These are phyloP conservation scores for Cichladusa arquata DNA, from an alignment of 2,113 vertebrate species.

Conservation along the genomic window DNA sequence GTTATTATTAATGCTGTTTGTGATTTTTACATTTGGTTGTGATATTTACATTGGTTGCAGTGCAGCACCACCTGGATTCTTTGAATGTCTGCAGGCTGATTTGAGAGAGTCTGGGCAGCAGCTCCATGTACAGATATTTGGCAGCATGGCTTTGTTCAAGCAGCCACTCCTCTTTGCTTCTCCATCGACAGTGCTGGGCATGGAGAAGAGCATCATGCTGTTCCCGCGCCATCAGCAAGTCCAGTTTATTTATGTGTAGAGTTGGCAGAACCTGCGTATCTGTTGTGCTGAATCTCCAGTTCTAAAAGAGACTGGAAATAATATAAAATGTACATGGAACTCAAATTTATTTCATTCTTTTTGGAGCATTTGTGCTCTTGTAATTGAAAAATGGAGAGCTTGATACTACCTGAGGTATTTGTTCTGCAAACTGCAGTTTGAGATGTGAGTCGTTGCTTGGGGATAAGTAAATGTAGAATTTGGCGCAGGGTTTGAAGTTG, in stretches of 20 bases:
- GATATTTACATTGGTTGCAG: background rate
- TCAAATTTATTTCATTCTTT: background rate
- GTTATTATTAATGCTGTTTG: background rate
- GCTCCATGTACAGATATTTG: background rate
- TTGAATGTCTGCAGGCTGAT: background rate
- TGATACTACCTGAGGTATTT: background rate
- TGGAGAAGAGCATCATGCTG: background rate
- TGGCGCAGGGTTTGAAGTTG: background rate
- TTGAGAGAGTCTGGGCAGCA: background rate
- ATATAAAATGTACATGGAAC: background rate
- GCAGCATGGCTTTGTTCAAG: background rate
- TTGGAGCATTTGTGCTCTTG: background rate
- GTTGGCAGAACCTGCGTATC: background rate
- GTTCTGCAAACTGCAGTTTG: background rate
- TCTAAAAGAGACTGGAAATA: background rate
- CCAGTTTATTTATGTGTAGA: background rate
- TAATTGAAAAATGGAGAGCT: background rate
- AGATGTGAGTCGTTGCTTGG: background rate
- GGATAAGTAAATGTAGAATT: background rate
- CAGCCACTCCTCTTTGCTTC: conserved; percentile 9
- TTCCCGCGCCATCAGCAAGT: background rate
- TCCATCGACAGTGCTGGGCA: background rate
- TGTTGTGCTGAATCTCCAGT: background rate
- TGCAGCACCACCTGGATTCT: conserved; percentile 10
- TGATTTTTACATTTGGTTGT: background rate